Conservation (phyloP, 2,888 invertebrate species). For the Clitarchus hookeri region DNA sequence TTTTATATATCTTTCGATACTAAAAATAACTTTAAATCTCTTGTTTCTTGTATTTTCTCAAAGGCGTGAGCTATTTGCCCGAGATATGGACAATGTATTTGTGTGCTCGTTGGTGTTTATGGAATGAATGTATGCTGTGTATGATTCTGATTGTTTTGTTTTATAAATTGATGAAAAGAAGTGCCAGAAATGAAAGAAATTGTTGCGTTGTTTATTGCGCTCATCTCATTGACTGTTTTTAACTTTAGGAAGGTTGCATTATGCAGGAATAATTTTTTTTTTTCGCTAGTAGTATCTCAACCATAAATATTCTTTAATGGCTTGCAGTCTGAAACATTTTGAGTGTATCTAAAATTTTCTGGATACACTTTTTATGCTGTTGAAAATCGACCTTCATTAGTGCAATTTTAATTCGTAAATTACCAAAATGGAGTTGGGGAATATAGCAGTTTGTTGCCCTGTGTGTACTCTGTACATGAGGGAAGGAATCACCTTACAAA, state of each 20-base stretch:
- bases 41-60: too few species aligned
- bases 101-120: background rate
- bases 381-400: background rate
- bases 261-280: background rate
- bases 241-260: background rate
- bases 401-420: background rate
- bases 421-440: slow-evolving; percentile 30
- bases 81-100: background rate
- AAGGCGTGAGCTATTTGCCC: background rate
- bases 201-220: background rate
- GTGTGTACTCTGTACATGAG: slow-evolving; percentile 83
- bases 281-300: background rate
- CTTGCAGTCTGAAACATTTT: background rate
- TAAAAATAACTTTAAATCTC: too few species aligned
- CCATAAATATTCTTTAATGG: background rate
- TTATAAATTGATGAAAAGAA: background rate
- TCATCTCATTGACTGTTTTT: background rate
- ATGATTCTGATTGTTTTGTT: background rate
- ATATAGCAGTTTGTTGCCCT: slow-evolving; percentile 61
- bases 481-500: slow-evolving; percentile 79
- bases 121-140: background rate
- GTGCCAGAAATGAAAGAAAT: background rate
- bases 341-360: background rate
- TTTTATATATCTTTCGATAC: too few species aligned
- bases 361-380: background rate